Conservation (phyloP, 2,888 invertebrate species). For the Zelleria hepariella region DNA sequence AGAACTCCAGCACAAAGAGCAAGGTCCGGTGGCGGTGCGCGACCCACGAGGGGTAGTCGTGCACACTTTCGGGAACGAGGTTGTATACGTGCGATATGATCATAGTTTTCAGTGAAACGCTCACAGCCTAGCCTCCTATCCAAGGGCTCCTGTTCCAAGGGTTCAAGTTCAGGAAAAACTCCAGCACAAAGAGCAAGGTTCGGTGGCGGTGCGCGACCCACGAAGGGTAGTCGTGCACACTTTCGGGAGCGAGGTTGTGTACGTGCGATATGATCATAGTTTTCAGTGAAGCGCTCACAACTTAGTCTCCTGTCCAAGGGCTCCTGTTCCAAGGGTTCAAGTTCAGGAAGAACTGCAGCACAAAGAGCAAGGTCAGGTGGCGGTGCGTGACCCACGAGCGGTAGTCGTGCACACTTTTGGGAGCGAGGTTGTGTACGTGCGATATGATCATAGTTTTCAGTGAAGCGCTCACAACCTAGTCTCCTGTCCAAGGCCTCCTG, state of each 20-base stretch:
- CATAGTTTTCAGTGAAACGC: conserved; percentile 11
- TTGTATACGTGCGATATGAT: conserved; percentile 14
- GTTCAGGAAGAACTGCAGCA: not conserved
- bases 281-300: too few relatives aligned
- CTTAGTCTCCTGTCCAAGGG: too few relatives aligned
- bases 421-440: conserved; percentile 14
- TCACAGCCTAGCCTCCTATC: too few relatives aligned
- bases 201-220: conserved; percentile 20
- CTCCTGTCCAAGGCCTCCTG: too few relatives aligned
- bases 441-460: conserved; percentile 12
- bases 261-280: conserved; percentile 15
- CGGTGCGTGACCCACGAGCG: conserved; percentile 19
- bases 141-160: not conserved
- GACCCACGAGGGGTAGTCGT: conserved; percentile 18
- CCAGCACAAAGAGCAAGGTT: not conserved
- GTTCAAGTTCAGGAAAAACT: conserved; percentile 1
- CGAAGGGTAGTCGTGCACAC: conserved; percentile 18
- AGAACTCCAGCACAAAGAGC: not conserved
- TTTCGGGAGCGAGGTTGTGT: conserved; percentile 13
- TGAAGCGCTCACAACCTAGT: too few relatives aligned
- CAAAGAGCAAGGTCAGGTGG: conserved; percentile 11
- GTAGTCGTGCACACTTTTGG: conserved; percentile 18
- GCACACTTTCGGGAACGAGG: conserved; percentile 15
- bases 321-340: not conserved
- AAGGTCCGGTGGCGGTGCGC: conserved; percentile 17